A percentile compares a stretch with the other conserved stretches of the same genome.
These are phyloP conservation scores for Pteromalus puparum DNA, from an alignment of 1,140 invertebrate species.

Conservation along the genomic window DNA sequence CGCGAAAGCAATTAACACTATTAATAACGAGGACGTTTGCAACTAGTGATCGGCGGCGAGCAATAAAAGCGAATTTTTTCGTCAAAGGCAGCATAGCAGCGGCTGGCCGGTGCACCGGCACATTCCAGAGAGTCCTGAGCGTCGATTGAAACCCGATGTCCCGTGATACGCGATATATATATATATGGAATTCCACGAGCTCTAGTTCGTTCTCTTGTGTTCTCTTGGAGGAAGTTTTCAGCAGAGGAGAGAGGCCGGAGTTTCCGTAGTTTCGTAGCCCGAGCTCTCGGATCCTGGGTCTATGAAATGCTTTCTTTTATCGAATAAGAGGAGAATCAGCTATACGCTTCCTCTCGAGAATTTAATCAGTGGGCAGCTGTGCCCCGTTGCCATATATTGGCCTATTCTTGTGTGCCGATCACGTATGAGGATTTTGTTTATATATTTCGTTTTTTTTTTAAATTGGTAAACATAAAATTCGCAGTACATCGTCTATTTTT, in stretches of 20 bases:
- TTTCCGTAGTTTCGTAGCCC: background rate
- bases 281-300: background rate
- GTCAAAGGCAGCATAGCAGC: background rate
- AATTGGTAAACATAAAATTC: too few relatives aligned
- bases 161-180: background rate
- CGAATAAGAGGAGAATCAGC: constrained; percentile 67
- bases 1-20: background rate
- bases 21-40: background rate
- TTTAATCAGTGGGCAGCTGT: constrained; percentile 63
- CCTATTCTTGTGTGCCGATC: too few relatives aligned
- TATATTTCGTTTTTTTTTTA: too few relatives aligned
- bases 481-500: too few relatives aligned
- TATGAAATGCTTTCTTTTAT: constrained; percentile 69
- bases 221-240: constrained; percentile 30
- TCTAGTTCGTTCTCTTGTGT: background rate
- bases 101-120: background rate
- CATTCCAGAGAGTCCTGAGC: constrained; percentile 11
- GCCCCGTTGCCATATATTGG: background rate
- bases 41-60: background rate
- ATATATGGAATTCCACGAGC: constrained; percentile 13
- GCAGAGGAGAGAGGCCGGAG: background rate
- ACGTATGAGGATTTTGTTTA: too few relatives aligned
- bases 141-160: constrained; percentile 9
- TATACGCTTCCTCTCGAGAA: constrained; percentile 62
- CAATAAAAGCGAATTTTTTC: constrained; percentile 10